A percentile compares a stretch with the other conserved stretches of the same genome.
Conservation (phyloP, 2,113 vertebrate species). For the Brachyistius frenatus region DNA sequence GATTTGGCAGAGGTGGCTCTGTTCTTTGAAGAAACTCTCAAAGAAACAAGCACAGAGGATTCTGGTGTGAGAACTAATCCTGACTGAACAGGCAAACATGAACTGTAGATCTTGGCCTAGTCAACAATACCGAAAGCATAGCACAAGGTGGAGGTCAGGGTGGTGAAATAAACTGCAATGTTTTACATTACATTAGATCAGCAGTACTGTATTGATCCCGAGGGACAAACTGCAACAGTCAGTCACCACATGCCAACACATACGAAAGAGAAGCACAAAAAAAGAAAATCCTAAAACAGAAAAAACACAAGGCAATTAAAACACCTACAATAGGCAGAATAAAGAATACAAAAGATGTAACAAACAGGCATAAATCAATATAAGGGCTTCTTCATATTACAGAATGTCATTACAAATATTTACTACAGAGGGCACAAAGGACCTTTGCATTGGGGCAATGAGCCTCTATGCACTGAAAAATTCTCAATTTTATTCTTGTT, state of each 20-base stretch:
- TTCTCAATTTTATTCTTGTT: background rate
- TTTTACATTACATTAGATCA: background rate
- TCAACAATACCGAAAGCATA: background rate
- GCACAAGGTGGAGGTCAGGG: background rate
- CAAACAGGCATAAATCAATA: background rate
- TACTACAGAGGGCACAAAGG: background rate
- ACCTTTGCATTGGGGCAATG: background rate
- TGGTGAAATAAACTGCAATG: background rate
- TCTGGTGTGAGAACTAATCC: background rate
- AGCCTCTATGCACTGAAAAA: background rate
- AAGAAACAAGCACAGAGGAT: background rate
- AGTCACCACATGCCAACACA: too few relatives aligned
- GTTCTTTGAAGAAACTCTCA: background rate
- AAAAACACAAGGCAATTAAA: background rate
- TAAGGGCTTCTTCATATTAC: background rate
- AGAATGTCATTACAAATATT: background rate
- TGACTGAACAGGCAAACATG: background rate
- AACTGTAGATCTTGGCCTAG: background rate
- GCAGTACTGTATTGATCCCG: background rate
- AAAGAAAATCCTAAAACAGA: too few relatives aligned
- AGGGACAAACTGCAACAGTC: too few relatives aligned
- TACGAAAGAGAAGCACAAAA: too few relatives aligned
- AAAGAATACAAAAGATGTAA: background rate
- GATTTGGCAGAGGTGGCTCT: too few relatives aligned
- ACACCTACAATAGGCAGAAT: background rate